phyloP scores from a whole-genome alignment of 2,888 invertebrate species.

The Apamea anceps region DNA sequence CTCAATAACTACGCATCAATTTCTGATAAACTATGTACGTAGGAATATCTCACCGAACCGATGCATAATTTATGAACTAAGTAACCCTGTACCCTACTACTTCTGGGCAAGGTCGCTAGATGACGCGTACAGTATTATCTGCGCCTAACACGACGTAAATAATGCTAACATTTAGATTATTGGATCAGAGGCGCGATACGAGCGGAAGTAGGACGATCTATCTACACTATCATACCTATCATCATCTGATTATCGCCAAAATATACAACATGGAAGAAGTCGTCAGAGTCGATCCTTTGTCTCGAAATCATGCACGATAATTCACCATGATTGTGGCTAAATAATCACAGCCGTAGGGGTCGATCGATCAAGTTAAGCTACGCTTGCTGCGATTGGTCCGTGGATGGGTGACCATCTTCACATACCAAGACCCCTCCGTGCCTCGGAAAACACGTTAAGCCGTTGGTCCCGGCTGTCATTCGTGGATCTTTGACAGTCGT shows the following conservation, averaged over 20 bases:
- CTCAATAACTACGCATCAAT: constrained; percentile 12
- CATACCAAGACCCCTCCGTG: too few species aligned
- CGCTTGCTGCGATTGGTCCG: too few species aligned
- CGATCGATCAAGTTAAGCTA: too few species aligned
- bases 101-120: constrained; percentile 43
- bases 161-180: constrained; percentile 55
- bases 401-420: too few species aligned
- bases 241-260: constrained; percentile 23
- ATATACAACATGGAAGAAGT: constrained; percentile 18
- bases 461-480: too few species aligned
- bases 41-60: constrained; percentile 16
- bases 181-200: constrained; percentile 46
- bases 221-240: constrained; percentile 36
- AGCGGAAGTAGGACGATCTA: constrained; percentile 45
- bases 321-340: background rate
- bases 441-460: too few species aligned
- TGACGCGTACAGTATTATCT: constrained; percentile 55
- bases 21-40: constrained; percentile 6
- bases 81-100: constrained; percentile 23
- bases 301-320: background rate
- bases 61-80: constrained; percentile 46
- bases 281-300: background rate
- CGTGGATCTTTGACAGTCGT: too few species aligned
- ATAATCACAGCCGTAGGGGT: too few species aligned
- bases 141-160: constrained; percentile 16